Percentiles rank a stretch among this genome's conserved stretches.
Conservation (phyloP, 2,113 vertebrate species). For the Orycteropus afer region DNA sequence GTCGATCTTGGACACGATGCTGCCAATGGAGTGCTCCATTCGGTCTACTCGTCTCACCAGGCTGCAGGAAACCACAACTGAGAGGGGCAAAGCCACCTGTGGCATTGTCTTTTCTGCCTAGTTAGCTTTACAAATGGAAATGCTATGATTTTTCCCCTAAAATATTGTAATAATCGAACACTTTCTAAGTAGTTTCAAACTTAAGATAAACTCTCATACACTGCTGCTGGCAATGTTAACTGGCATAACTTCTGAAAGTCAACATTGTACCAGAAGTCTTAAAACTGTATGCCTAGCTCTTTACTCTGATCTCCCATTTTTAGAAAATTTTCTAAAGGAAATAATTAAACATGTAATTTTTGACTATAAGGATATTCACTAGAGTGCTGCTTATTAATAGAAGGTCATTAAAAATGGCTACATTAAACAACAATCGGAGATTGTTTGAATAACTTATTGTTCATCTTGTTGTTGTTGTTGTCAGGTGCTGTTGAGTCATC, state of each 20-base stretch:
- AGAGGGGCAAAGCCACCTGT: neutral
- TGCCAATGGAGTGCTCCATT: constrained; percentile 99
- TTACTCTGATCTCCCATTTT: neutral
- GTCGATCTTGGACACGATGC: constrained; percentile 98
- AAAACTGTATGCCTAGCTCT: neutral
- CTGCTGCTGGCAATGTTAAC: neutral
- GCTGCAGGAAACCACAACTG: constrained; percentile 80
- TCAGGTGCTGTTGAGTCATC: too few species aligned
- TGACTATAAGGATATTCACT: neutral
- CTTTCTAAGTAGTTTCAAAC: neutral
- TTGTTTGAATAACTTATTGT: neutral
- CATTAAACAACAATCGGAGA: neutral
- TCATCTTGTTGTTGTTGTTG: too few species aligned
- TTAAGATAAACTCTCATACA: neutral
- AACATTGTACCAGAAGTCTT: neutral
- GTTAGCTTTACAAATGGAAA: neutral
- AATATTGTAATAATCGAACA: neutral
- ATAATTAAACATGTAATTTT: neutral
- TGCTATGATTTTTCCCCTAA: neutral
- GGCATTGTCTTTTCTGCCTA: fast-evolving
- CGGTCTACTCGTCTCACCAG: constrained; percentile 96
- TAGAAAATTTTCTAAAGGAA: constrained; percentile 12
- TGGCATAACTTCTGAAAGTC: neutral
- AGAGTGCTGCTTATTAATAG: neutral
- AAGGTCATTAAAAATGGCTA: neutral